Evolutionary conservation across 2,797 vertebrate species (phyloP).

Genomic region (Alfaro cultratus): DNA sequence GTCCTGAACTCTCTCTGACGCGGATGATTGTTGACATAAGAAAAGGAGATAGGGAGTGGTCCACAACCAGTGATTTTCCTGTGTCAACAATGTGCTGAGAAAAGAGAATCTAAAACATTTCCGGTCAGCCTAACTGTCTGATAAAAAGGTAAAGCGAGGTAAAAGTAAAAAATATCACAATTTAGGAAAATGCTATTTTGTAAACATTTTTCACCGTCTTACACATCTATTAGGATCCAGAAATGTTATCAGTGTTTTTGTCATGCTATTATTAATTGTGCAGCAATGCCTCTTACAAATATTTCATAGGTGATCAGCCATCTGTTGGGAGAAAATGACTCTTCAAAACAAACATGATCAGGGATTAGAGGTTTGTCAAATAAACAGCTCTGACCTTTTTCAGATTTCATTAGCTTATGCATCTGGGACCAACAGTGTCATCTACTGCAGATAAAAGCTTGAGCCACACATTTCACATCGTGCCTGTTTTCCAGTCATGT

Average conservation of each 20-base stretch:
- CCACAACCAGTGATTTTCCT: not conserved
- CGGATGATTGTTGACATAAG: not conserved
- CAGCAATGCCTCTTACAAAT: not conserved
- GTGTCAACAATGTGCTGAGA: conserved; percentile 1
- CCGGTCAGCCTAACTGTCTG: not conserved
- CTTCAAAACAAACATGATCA: not conserved
- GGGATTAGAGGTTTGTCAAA: not conserved
- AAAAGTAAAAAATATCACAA: not conserved
- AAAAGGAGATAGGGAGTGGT: not conserved
- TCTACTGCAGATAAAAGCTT: not conserved
- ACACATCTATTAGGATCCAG: not conserved
- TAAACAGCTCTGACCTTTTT: not conserved
- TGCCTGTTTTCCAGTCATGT: not conserved
- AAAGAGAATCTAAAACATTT: not conserved
- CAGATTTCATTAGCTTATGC: not conserved
- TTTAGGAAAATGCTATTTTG: not conserved
- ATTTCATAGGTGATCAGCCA: not conserved
- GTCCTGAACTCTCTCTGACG: not conserved
- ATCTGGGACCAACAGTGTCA: not conserved
- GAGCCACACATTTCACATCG: not conserved
- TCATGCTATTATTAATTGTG: not conserved
- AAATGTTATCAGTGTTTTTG: not conserved
- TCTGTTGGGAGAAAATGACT: not conserved
- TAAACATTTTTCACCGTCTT: not conserved
- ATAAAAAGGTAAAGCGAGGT: not conserved